Evolutionary conservation across 2,113 vertebrate genomes (phyloP).

Genomic region (Brachyhypopomus gauderio): DNA sequence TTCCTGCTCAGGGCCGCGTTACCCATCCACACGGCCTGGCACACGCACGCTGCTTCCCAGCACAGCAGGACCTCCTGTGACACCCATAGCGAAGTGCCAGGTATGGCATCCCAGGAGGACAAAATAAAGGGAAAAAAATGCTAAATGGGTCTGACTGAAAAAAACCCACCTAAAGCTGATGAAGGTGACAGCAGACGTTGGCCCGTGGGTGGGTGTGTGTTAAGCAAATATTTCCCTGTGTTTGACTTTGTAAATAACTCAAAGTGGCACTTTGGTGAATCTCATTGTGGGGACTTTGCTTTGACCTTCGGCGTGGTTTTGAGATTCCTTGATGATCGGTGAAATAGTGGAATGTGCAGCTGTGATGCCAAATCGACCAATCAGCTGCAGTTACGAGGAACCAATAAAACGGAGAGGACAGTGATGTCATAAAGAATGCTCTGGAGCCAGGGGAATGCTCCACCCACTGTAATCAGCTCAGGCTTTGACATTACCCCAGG

Average conservation of each 20-base stretch:
- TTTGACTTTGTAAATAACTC: background rate
- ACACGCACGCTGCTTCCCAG: slow-evolving; percentile 35
- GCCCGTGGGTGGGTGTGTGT: slow-evolving; percentile 24
- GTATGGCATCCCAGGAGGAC: background rate
- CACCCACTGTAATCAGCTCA: background rate
- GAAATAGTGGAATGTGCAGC: background rate
- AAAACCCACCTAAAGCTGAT: slow-evolving; percentile 29
- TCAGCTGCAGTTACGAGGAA: background rate
- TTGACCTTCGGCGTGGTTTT: slow-evolving; percentile 1
- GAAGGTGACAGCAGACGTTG: slow-evolving; percentile 27
- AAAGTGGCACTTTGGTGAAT: background rate
- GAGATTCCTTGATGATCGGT: background rate
- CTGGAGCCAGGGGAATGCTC: background rate
- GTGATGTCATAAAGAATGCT: slow-evolving; percentile 4
- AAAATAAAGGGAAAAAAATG: slow-evolving; percentile 17
- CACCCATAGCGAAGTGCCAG: slow-evolving; percentile 5
- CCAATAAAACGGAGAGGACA: background rate
- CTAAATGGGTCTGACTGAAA: slow-evolving; percentile 34
- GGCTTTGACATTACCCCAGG: background rate
- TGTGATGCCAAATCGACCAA: slow-evolving; percentile 1
- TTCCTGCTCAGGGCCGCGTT: slow-evolving; percentile 45
- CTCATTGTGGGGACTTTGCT: slow-evolving; percentile 10
- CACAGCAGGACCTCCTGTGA: slow-evolving; percentile 38
- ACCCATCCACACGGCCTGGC: slow-evolving; percentile 47
- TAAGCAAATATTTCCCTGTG: background rate